These are phyloP conservation scores for Plestiodon gilberti DNA, from an alignment of 2,113 vertebrate genomes.

Conservation along the genomic window DNA sequence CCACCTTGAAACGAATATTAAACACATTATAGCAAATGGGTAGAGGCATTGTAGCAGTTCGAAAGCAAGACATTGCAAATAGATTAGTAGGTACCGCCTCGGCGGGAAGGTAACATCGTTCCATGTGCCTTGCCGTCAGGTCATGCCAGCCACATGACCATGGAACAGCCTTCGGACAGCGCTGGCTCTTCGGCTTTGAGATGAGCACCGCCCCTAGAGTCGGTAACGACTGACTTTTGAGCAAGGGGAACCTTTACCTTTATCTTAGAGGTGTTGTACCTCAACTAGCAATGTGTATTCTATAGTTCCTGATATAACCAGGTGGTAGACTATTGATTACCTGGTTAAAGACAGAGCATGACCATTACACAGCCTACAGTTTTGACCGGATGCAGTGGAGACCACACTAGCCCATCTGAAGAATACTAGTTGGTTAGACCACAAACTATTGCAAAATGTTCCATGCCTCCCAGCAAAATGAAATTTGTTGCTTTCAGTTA, in stretches of 20 bases:
- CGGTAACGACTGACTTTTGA: no score
- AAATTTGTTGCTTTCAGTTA: background rate
- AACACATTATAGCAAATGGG: background rate
- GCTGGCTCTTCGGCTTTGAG: no score
- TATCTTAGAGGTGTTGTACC: background rate
- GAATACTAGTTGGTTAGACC: background rate
- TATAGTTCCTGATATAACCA: background rate
- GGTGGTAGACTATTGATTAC: background rate
- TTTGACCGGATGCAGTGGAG: background rate
- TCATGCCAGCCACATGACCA: no score
- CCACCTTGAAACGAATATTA: slow-evolving; percentile 1
- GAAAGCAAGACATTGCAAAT: no score
- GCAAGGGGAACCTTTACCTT: no score
- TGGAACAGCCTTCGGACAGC: no score
- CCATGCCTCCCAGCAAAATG: slow-evolving; percentile 8
- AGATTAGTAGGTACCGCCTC: no score
- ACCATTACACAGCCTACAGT: fast-evolving
- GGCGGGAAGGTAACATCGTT: no score
- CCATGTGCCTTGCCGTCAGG: no score
- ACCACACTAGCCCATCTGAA: background rate
- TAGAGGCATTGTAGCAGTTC: background rate
- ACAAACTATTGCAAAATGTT: background rate
- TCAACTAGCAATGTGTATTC: background rate
- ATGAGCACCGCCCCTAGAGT: no score
- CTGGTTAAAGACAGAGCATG: background rate